phyloP scores from a whole-genome alignment of 2,888 invertebrate genomes.

The Sympetrum striolatum region DNA sequence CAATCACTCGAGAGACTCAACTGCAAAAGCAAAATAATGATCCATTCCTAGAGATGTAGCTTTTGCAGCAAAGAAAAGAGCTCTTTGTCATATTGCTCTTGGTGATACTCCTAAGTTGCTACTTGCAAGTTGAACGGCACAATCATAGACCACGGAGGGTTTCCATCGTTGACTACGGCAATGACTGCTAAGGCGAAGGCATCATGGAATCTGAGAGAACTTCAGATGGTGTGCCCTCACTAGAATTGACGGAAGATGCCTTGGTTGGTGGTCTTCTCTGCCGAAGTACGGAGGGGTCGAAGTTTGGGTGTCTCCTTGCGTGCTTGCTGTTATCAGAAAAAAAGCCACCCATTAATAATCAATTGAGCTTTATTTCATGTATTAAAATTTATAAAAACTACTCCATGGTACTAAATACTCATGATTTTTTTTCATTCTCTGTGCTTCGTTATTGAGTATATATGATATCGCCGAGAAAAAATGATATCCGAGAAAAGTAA shows the following conservation, averaged over 20 bases:
- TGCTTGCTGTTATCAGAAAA: conserved; percentile 65
- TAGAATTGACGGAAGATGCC: conserved; percentile 62
- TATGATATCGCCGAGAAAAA: too few species aligned
- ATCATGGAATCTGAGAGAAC: conserved; percentile 61
- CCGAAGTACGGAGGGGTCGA: conserved; percentile 65
- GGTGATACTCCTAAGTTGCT: conserved; percentile 8
- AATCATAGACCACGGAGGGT: not conserved
- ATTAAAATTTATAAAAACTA: too few species aligned
- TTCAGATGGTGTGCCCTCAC: conserved; percentile 63
- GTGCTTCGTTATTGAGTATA: too few species aligned
- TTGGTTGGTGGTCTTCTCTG: conserved; percentile 62
- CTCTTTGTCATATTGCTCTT: conserved; percentile 29
- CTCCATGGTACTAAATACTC: too few species aligned
- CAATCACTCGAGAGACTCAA: not conserved
- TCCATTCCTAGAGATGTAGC: conserved; percentile 1
- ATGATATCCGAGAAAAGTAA: not conserved
- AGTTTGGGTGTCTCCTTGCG: conserved; percentile 68
- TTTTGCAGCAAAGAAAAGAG: not conserved
- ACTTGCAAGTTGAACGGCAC: conserved; percentile 29
- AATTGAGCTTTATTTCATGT: too few species aligned
- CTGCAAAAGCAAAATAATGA: conserved; percentile 30
- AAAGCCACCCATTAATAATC: not conserved
- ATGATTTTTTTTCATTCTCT: too few species aligned
- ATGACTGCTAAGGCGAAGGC: conserved; percentile 59
- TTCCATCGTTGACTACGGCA: conserved; percentile 13